Conservation (phyloP, 2,888 invertebrate species). For the Dermolepida albohirtum region DNA sequence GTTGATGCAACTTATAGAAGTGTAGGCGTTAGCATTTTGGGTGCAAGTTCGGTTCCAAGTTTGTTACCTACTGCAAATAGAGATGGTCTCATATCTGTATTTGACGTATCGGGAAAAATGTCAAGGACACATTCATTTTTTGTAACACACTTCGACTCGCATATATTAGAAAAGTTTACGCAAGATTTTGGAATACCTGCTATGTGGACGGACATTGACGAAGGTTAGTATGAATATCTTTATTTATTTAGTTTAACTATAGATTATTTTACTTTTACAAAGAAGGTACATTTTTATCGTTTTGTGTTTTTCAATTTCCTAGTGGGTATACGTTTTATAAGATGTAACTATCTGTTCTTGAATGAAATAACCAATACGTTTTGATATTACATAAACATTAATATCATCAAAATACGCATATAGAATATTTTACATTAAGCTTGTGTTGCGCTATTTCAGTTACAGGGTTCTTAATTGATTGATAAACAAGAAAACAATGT, state of each 20-base stretch:
- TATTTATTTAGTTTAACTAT: background rate
- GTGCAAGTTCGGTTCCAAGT: constrained; percentile 60
- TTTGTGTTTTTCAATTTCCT: no score
- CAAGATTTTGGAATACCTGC: constrained; percentile 62
- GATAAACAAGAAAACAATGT: no score
- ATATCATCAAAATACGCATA: no score
- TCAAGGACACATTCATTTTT: constrained; percentile 75
- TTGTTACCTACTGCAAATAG: constrained; percentile 70
- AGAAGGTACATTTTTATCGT: no score
- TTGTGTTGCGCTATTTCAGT: no score
- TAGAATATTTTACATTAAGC: no score
- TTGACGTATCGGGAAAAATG: constrained; percentile 85
- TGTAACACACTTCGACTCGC: constrained; percentile 64
- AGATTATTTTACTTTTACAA: background rate
- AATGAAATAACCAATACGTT: no score
- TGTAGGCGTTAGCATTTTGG: constrained; percentile 54
- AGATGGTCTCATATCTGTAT: constrained; percentile 81
- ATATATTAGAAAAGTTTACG: constrained; percentile 63
- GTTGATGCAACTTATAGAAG: constrained; percentile 61
- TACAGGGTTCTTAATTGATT: no score
- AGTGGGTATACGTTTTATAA: no score
- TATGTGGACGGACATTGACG: constrained; percentile 58
- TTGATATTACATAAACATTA: no score
- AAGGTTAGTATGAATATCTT: constrained; percentile 54
- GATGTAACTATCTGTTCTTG: no score